Base-by-base conservation (phyloP, 1,140 invertebrate genomes). In the Drosophila punjabiensis region DNA sequence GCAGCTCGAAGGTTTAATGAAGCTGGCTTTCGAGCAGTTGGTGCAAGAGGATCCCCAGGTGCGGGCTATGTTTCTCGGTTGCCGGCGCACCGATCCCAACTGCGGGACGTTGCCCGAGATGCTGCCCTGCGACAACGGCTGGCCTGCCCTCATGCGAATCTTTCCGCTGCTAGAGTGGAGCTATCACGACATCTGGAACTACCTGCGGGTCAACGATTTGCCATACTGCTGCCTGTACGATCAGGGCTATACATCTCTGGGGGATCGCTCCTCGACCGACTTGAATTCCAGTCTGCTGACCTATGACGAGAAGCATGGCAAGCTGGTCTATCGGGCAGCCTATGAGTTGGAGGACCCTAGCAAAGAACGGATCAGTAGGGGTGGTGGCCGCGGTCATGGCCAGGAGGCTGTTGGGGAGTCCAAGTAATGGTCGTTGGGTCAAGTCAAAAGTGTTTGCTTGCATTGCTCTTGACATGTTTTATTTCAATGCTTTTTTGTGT, bases 191-290 rank as follows among this genome's bases (percentile, higher is more conserved):
- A 95, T 99, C 41, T 99, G 98, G 98, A 94, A 94, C 59, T 99
- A 98, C 91, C 93, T 99, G 3, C 92, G 96, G 9, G 90, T 94
- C 13, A 94, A 96, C 32, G 94, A 96, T 75, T 94, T 99, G 48
- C 96, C 98, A 45, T 99, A 99, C 92, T 99, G 98, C 92, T 94
- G 94, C 35, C 94, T 99, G 0, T 99, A 99, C 92, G 96, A 99
- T 93, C 92, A 95, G 92, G 98, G 98, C 94, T 99, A 97, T 82
- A 98, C 98, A 1, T 98, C 98, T 59, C 94, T 99, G 63, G 98
- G 98, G 16, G 96, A 95, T 78, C 94, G 94, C 81, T 94, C 95
- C 13, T 97, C 97, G 87, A 98, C 98, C 0, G 90, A 94, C 52
- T 96, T 95, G 1, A 99, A 99, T 95, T 96, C 97, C 2, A 88